Conservation (phyloP, 2,888 invertebrate genomes). For the Lacanobia oleracea region DNA sequence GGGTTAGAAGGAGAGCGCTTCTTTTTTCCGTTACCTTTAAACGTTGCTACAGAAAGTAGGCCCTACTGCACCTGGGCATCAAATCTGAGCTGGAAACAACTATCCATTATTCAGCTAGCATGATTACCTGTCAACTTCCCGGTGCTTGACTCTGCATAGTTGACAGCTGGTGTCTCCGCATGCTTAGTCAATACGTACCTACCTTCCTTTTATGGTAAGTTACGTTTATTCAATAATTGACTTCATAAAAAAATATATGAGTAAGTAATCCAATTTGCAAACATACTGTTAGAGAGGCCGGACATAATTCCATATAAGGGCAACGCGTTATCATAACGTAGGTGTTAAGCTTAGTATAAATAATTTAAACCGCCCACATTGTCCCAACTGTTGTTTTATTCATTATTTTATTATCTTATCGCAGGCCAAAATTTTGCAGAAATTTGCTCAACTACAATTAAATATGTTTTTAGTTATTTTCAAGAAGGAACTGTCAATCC, state of each 20-base stretch:
- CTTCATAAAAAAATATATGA: slow-evolving; percentile 42
- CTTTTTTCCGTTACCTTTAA: not conserved
- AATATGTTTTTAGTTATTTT: slow-evolving; percentile 18
- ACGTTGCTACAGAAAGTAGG: not conserved
- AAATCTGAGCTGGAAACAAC: not conserved
- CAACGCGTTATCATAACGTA: slow-evolving; percentile 58
- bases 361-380: slow-evolving; percentile 57
- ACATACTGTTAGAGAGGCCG: slow-evolving; percentile 47
- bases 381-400: slow-evolving; percentile 45
- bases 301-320: slow-evolving; percentile 60
- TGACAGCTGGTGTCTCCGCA: not conserved
- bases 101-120: not conserved
- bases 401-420: slow-evolving; percentile 50
- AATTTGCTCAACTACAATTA: not conserved
- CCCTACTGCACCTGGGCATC: not conserved
- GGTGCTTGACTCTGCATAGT: not conserved
- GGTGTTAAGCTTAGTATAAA: slow-evolving; percentile 58
- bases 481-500: not conserved
- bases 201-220: slow-evolving; percentile 29
- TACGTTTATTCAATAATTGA: slow-evolving; percentile 33
- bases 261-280: slow-evolving; percentile 59
- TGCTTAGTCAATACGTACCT: not conserved
- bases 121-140: not conserved
- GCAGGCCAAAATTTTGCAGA: slow-evolving; percentile 5
- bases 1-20: not conserved